Evolutionary conservation across 2,888 invertebrate genomes (phyloP).

Genomic region (Chironomus riparius): DNA sequence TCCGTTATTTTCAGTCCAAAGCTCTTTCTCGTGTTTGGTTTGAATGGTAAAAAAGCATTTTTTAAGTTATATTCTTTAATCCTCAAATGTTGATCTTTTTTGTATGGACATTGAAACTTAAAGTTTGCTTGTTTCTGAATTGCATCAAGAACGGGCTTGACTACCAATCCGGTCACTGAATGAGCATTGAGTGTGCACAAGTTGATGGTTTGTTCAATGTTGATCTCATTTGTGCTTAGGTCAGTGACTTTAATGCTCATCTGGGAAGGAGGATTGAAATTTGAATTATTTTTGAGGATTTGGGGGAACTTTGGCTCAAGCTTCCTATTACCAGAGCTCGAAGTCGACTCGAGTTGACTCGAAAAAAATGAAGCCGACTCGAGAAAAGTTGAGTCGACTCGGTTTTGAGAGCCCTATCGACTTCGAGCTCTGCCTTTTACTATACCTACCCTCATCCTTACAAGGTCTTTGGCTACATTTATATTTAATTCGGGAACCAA

Average conservation of each 20-base stretch:
- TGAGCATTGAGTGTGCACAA: background rate
- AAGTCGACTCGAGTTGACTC: too few species aligned
- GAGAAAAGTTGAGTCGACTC: too few species aligned
- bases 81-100: background rate
- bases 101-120: background rate
- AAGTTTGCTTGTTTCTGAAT: background rate
- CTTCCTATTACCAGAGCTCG: too few species aligned
- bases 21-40: background rate
- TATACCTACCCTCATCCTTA: background rate
- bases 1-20: background rate
- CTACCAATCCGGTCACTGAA: background rate
- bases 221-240: background rate
- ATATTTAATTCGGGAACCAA: background rate
- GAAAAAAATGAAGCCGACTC: too few species aligned
- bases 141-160: background rate
- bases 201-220: background rate
- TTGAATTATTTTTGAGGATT: too few species aligned
- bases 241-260: background rate
- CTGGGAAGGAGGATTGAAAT: background rate
- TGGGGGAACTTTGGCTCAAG: too few species aligned
- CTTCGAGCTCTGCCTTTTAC: too few species aligned
- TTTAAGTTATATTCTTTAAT: background rate
- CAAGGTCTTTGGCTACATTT: background rate
- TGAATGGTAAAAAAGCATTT: background rate
- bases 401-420: too few species aligned